These are phyloP conservation scores for Elmis aenea DNA, from an alignment of 2,888 invertebrate genomes.

Conservation along the genomic window DNA sequence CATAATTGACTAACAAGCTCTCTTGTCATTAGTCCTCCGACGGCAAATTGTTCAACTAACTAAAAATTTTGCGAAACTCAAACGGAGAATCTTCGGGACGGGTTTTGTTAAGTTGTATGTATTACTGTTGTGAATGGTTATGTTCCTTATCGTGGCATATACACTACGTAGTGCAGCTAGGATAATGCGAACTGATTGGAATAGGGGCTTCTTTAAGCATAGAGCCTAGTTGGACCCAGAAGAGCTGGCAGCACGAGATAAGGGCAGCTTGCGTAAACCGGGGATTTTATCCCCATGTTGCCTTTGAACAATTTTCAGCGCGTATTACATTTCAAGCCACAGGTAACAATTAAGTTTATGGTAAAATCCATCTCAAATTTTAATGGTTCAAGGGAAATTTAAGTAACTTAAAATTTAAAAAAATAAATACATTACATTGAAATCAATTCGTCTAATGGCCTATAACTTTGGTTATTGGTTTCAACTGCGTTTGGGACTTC, in stretches of 20 bases:
- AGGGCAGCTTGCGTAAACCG: constrained; percentile 39
- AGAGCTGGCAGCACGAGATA: constrained; percentile 43
- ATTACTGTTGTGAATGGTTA: too few species aligned
- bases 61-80: constrained; percentile 4
- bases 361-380: too few species aligned
- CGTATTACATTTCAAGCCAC: constrained; percentile 16
- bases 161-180: constrained; percentile 41
- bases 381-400: too few species aligned
- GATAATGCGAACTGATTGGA: constrained; percentile 43
- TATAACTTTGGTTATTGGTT: too few species aligned
- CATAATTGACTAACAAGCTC: constrained; percentile 26
- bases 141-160: too few species aligned
- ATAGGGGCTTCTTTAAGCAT: constrained; percentile 36
- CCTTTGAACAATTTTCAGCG: constrained; percentile 14
- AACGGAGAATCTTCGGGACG: neutral
- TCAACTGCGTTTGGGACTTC: too few species aligned
- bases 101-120: too few species aligned
- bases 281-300: constrained; percentile 26
- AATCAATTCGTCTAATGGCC: too few species aligned
- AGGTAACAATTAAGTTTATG: too few species aligned
- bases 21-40: constrained; percentile 20
- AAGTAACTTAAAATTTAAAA: too few species aligned
- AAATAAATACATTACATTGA: too few species aligned
- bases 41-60: constrained; percentile 10
- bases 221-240: constrained; percentile 39